These are phyloP conservation scores for Typhlomys cinereus DNA, from an alignment of 2,113 vertebrate species.

Conservation along the genomic window DNA sequence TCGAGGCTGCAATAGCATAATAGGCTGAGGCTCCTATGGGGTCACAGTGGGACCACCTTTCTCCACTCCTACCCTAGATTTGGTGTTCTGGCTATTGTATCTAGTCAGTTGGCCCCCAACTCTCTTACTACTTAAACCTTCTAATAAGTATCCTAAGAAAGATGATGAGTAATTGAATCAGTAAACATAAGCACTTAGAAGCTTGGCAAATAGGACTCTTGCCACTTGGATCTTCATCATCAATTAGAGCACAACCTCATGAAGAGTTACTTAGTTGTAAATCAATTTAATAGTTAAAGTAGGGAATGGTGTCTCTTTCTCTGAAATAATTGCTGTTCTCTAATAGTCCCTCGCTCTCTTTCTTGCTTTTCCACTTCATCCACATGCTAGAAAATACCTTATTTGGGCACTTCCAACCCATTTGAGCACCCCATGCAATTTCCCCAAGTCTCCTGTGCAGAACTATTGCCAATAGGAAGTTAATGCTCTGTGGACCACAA, in stretches of 20 bases:
- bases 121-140: constrained; percentile 1
- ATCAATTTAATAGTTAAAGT: constrained; percentile 48
- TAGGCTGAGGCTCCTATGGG: neutral
- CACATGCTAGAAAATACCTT: neutral
- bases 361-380: constrained; percentile 20
- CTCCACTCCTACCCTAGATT: neutral
- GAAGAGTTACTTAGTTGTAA: constrained; percentile 64
- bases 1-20: neutral
- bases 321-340: constrained; percentile 6
- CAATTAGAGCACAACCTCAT: constrained; percentile 25
- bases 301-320: constrained; percentile 47
- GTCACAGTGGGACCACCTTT: neutral
- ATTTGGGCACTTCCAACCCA: neutral
- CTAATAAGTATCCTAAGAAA: constrained; percentile 45
- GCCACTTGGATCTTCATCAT: constrained; percentile 3
- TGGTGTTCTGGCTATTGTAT: constrained; percentile 26
- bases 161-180: constrained; percentile 51
- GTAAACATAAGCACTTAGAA: constrained; percentile 40
- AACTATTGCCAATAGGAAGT: neutral
- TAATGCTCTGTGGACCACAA: neutral
- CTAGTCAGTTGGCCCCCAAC: neutral
- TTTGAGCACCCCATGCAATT: neutral
- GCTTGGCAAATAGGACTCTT: neutral
- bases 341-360: neutral
- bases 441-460: neutral